Evolutionary conservation across 1,140 invertebrate species (phyloP), one percentile per base, ranked within the genome.

Genomic region (Drosophila erecta): DNA sequence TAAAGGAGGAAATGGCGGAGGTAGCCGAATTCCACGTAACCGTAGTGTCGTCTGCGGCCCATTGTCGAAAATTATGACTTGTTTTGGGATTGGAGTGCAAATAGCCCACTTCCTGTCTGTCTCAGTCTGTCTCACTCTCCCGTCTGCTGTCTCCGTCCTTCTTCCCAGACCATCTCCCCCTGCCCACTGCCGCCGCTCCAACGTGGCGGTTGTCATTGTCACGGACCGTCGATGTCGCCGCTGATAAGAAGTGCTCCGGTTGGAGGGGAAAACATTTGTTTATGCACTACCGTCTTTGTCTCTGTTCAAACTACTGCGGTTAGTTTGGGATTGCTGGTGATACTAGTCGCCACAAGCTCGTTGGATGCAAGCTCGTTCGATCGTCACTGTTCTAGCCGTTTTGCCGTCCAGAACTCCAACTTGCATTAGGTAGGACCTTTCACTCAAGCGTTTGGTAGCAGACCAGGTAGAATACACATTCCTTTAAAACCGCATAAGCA

Each of bases 31-130:
- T 89, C 84, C 76, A 79, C 72, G 79, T 84, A 89, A 80, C 76
- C 54, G 54, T 33, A 47, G 55, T 73, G 81, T 84, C 80, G 55
- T 71, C 69, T 60, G 56, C 41, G 57, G 57, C 20, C 53, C 54
- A 74, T 76, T 87, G 76, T 81, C 84, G 85, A 89, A 89, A 89
- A 89, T 89, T 89, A 89, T 89, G 84, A 89, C 85, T 89, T 89
- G 84, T 89, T 89, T 90, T 71, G 65, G 65, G 67, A 49, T 70
- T 41, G 69, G 87, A 84, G 84, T 89, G 85, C 84, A 89, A 89
- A 89, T 89, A 89, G 84, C 85, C 79, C 64, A 89, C 84, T 89
- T 89, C 84, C 84, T 89, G 84, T 80, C 77, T 74, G 65, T 40
- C 37, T 72, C 15, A 38, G 37, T 35, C 54, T 15, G 20, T 38